Base-by-base conservation (phyloP, 2,797 vertebrate species). In the Falco naumanni region DNA sequence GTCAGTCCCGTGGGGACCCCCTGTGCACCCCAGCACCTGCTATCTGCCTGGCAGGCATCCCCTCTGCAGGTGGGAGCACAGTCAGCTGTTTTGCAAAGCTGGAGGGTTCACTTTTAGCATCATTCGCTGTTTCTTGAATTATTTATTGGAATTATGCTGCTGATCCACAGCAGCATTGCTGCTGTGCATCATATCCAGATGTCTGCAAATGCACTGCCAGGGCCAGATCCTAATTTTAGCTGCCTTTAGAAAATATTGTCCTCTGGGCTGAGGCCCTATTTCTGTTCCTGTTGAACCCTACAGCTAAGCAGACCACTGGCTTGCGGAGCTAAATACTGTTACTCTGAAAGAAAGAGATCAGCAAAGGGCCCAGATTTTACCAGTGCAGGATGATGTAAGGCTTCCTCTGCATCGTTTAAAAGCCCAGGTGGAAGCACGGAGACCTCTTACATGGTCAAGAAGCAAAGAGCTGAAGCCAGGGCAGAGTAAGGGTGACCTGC, bases 221-320 rank as follows among this genome's bases (percentile, higher is more conserved):
- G 86, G 86, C 71, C 84, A 92, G 57, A 65, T 75, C 86, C 91
- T 90, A 90, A 89, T 74, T 95, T 95, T 89, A 90, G 71, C 88
- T 85, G 61, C 48, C 45, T 90, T 78, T 89, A 88, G 61, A 68
- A 70, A 90, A 93, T 77, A 78, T 54, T 65, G 47, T 54, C 31
- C 53, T 59, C 81, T 81, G 86, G 84, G 74, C 74, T 29, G 43
- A 74, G 33, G 88, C 53, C 68, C 45, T 57, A 0, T 78, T 84
- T 83, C 76, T 81, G 80, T 13, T 87, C 29, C 75, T 61, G 13
- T 60, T 84, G 80, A 90, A 59, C 77, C 64, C 63, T 34, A 31
- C 16, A 71, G 26, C 90, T 75, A 60, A 45, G 66, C 25, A 85
- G 57, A 51, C 28, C 66, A 33, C 48, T 76, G 60, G 77, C 19